Percentiles rank a stretch among this genome's conserved stretches.
Evolutionary conservation across 2,888 invertebrate species (phyloP).

Genomic region (Cremastinae sp.): DNA sequence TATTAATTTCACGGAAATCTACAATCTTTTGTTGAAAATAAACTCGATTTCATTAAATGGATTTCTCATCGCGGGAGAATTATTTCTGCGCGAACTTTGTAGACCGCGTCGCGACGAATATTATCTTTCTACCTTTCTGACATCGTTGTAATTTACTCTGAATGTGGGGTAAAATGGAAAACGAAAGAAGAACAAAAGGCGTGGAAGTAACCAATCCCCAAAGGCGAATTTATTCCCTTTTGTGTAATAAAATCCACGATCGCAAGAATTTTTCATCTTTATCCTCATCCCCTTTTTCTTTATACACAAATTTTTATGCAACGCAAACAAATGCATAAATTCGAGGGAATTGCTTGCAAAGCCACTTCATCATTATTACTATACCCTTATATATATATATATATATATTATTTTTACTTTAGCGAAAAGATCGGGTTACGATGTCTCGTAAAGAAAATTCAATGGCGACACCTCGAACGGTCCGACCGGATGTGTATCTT

Average conservation of each 20-base stretch:
- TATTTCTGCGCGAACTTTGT: too few species aligned
- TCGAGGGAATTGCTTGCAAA: too few species aligned
- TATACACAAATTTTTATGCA: neutral
- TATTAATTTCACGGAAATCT: too few species aligned
- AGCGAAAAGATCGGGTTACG: slow-evolving; percentile 25
- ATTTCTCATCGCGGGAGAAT: too few species aligned
- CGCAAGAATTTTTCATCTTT: too few species aligned
- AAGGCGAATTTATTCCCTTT: neutral
- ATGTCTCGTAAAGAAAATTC: slow-evolving; percentile 56
- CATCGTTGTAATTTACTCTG: neutral
- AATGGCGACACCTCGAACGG: slow-evolving; percentile 19
- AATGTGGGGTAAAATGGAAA: neutral
- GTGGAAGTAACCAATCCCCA: neutral
- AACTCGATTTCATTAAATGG: too few species aligned
- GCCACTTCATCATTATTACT: too few species aligned
- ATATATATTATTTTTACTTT: slow-evolving; percentile 41
- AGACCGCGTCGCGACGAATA: too few species aligned
- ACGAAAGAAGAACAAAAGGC: too few species aligned
- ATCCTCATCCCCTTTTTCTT: too few species aligned
- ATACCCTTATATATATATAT: slow-evolving; percentile 25
- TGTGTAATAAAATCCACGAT: neutral
- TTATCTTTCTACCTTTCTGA: too few species aligned
- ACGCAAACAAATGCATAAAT: neutral
- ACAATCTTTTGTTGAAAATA: too few species aligned
- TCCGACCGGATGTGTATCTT: slow-evolving; percentile 53